These are phyloP conservation scores for Gobionotothen gibberifrons DNA, from an alignment of 2,797 vertebrate species.

Conservation along the genomic window DNA sequence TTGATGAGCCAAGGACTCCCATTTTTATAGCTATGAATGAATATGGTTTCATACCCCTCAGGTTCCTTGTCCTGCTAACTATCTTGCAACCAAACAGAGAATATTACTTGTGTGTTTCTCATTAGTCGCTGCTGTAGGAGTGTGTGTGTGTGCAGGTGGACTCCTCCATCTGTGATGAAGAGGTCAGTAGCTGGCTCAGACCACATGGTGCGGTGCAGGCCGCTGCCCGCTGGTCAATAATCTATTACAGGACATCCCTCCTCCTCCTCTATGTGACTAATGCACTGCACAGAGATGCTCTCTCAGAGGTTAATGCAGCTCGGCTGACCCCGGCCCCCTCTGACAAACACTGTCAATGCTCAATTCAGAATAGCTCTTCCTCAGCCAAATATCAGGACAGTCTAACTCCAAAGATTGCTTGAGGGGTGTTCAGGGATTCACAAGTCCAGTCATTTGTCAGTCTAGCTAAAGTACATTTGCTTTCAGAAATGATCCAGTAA, in stretches of 20 bases:
- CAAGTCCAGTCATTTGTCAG: conserved; percentile 2
- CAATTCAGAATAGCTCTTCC: conserved; percentile 60
- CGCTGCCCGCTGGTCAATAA: conserved; percentile 84
- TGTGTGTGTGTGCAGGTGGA: conserved; percentile 62
- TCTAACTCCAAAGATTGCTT: conserved; percentile 11
- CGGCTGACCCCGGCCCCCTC: conserved; percentile 74
- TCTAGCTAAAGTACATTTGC: background rate
- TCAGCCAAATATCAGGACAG: conserved; percentile 52
- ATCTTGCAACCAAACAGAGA: conserved; percentile 64
- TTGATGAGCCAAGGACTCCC: conserved; percentile 82
- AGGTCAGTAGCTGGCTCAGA: conserved; percentile 78
- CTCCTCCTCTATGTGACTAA: conserved; percentile 80
- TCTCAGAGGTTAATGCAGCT: conserved; percentile 83
- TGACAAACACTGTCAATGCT: conserved; percentile 78
- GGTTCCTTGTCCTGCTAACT: conserved; percentile 77
- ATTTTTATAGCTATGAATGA: conserved; percentile 79
- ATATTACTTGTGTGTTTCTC: conserved; percentile 69
- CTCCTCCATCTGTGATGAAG: conserved; percentile 80
- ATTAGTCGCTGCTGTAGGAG: conserved; percentile 49
- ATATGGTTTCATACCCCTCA: conserved; percentile 77
- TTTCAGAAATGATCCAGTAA: conserved; percentile 2
- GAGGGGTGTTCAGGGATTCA: conserved; percentile 30
- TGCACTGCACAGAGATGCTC: conserved; percentile 78
- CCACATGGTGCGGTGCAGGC: conserved; percentile 76
- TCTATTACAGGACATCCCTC: conserved; percentile 82